Conservation (phyloP, 2,797 vertebrate genomes). For the Brachymystax lenok region DNA sequence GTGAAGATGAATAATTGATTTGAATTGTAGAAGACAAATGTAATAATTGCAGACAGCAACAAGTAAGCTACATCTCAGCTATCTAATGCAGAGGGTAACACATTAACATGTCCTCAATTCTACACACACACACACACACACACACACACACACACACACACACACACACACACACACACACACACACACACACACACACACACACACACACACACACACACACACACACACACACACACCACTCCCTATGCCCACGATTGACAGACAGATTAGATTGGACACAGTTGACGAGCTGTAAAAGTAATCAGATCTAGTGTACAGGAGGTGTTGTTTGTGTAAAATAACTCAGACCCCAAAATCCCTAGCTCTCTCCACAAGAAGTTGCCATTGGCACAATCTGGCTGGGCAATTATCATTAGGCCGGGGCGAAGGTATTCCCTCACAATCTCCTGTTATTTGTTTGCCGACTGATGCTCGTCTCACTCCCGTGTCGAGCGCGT, state of each 20-base stretch:
- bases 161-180: slow-evolving; percentile 31
- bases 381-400: slow-evolving; percentile 78
- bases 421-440: slow-evolving; percentile 74
- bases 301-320: slow-evolving; percentile 80
- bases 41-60: neutral
- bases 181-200: slow-evolving; percentile 17
- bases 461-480: slow-evolving; percentile 77
- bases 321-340: slow-evolving; percentile 79
- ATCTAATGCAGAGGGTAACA: neutral
- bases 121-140: slow-evolving; percentile 27
- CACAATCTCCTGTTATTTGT: slow-evolving; percentile 78
- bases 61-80: neutral
- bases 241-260: slow-evolving; percentile 71
- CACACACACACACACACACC: slow-evolving; percentile 19
- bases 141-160: neutral
- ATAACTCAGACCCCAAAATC: slow-evolving; percentile 69
- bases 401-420: slow-evolving; percentile 79
- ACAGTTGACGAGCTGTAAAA: slow-evolving; percentile 76
- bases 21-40: neutral
- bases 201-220: slow-evolving; percentile 28
- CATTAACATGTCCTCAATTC: neutral
- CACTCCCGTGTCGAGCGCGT: slow-evolving; percentile 50
- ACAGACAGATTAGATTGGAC: slow-evolving; percentile 85
- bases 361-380: slow-evolving; percentile 57
- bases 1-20: neutral